These are phyloP conservation scores for Columbina picui DNA, from an alignment of 2,113 vertebrate genomes.

Conservation along the genomic window DNA sequence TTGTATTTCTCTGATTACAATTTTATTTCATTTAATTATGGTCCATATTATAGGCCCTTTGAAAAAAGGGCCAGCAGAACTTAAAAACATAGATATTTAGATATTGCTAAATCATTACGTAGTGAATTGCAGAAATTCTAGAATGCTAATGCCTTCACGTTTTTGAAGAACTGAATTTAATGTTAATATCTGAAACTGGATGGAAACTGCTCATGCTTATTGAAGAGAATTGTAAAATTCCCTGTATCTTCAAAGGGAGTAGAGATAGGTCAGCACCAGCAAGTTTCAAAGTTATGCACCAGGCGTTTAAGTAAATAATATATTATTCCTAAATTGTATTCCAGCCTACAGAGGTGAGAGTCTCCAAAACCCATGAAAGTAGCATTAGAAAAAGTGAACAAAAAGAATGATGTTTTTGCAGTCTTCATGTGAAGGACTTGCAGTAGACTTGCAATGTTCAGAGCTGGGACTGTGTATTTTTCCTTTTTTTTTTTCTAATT, in stretches of 20 bases:
- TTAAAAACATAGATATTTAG: neutral
- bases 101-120: neutral
- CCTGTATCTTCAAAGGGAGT: neutral
- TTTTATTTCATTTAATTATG: neutral
- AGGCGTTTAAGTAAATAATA: neutral
- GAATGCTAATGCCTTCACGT: neutral
- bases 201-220: neutral
- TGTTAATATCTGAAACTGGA: neutral
- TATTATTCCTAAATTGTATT: neutral
- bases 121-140: neutral
- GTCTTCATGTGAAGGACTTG: neutral
- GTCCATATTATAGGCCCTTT: neutral
- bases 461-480: neutral
- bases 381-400: neutral
- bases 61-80: neutral
- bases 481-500: neutral
- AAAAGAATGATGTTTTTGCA: neutral
- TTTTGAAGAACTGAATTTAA: neutral
- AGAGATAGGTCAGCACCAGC: neutral
- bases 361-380: neutral
- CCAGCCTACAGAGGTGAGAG: neutral
- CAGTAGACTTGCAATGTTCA: neutral
- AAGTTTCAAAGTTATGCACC: neutral
- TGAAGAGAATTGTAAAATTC: neutral
- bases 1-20: neutral